phyloP scores from a whole-genome alignment of 2,888 invertebrate genomes.

The Drosophila dives region DNA sequence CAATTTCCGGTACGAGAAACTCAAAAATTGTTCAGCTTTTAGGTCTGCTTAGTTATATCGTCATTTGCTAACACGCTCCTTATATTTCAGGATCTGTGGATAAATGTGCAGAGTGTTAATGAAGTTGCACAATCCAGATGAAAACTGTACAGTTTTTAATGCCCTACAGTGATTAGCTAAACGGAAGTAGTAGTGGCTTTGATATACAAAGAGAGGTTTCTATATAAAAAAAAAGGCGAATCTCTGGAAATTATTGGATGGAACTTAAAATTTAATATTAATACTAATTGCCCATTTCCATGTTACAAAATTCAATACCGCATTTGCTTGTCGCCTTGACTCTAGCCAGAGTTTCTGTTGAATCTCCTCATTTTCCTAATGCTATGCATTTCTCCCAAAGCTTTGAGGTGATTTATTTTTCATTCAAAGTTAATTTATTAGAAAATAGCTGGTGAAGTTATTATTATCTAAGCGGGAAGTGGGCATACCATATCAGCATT shows the following conservation, averaged over 20 bases:
- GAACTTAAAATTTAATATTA: not conserved
- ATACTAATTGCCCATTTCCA: too few species aligned
- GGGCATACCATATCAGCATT: constrained; percentile 58
- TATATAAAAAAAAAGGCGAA: not conserved
- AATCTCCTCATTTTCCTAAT: constrained; percentile 22
- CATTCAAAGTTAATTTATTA: constrained; percentile 80
- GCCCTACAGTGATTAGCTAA: constrained; percentile 59
- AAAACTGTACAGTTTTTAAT: constrained; percentile 42
- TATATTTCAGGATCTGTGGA: not conserved
- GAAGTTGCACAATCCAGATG: constrained; percentile 1
- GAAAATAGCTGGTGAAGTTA: constrained; percentile 77
- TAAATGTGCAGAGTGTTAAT: constrained; percentile 28
- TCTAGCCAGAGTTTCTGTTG: not conserved
- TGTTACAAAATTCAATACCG: constrained; percentile 18
- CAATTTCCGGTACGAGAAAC: constrained; percentile 77
- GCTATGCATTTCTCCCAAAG: constrained; percentile 55
- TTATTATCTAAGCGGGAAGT: constrained; percentile 73
- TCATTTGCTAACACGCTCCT: constrained; percentile 17
- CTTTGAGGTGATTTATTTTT: constrained; percentile 71
- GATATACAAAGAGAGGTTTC: not conserved
- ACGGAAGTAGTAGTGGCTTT: constrained; percentile 47
- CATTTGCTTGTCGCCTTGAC: constrained; percentile 31
- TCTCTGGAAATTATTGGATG: not conserved
- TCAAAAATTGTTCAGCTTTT: constrained; percentile 67
- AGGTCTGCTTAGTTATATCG: constrained; percentile 27